Percentiles rank a stretch among this genome's conserved stretches.
phyloP scores from a whole-genome alignment of 1,140 invertebrate genomes.

The Heliconius hewitsoni region DNA sequence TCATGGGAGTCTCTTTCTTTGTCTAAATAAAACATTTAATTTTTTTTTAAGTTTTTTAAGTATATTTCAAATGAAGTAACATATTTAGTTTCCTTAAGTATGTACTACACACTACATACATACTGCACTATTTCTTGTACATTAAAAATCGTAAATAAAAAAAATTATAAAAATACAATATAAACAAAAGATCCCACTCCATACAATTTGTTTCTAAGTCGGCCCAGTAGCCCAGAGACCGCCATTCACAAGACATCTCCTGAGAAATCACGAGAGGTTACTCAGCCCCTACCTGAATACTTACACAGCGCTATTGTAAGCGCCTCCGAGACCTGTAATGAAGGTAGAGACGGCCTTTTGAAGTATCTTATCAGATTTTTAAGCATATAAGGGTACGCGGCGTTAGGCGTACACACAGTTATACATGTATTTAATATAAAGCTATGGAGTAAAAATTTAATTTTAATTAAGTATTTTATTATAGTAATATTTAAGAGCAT shows the following conservation, averaged over 20 bases:
- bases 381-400: constrained; percentile 31
- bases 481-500: not conserved
- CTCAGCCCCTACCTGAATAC: constrained; percentile 56
- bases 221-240: constrained; percentile 60
- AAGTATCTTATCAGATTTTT: constrained; percentile 43
- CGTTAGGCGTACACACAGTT: not conserved
- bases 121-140: no score
- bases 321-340: constrained; percentile 51
- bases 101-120: no score
- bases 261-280: constrained; percentile 73
- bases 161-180: constrained; percentile 2
- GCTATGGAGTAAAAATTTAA: not conserved
- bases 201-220: constrained; percentile 37
- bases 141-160: not conserved
- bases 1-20: no score
- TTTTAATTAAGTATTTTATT: not conserved
- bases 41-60: no score
- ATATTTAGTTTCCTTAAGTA: no score
- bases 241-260: constrained; percentile 68
- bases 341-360: constrained; percentile 45
- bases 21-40: no score
- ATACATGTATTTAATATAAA: not conserved
- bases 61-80: no score
- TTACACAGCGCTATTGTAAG: constrained; percentile 55
- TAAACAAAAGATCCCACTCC: constrained; percentile 45